Evolutionary conservation across 2,888 invertebrate species (phyloP), one percentile per base, ranked within the genome.

Genomic region (Cephus pygmeus): DNA sequence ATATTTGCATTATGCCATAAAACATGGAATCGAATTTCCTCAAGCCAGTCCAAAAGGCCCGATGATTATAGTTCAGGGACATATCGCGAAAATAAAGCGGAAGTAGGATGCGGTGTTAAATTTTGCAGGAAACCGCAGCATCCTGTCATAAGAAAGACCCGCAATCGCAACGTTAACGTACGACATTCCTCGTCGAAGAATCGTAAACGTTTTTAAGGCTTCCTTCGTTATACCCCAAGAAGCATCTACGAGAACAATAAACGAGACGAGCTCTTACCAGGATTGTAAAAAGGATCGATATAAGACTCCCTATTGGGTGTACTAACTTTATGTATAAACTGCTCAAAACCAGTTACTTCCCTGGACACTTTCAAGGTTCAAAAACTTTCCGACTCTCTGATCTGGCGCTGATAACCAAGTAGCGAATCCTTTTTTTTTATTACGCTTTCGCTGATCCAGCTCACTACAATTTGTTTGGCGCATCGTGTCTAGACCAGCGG

Each of bases 381-480:
- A 56, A 56, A 56, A 56, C 56, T 56, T 56, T 56, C 23, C 6
- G 2, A 23, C 56, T 23, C 23, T 56, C 23, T 23, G 56, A 15
- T 56, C 56, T 23, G 23, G 56, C 56, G 23, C 9, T 23, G 56
- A 56, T 56, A 56, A 9, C 56, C 23, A 40, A 40, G 40, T 2
- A 56, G 56, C 23, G 9, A 23, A 56, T 56, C 56, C 33, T 31
- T 4, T 56, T 56, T 40, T 40, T 23, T 23, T 69, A 69, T 76
- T 76, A 76, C 75, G 12, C 71, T 77, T 76, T 23, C 73, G 77
- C 76, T 69, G 76, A 77, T 77, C 77, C 76, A 71, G 35, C 69
- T 68, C 76, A 73, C 34, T 69, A 81, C 78, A 82, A 84, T 84
- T 84, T 83, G 81, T 83, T 80, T 77, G 78, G 76, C 79, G 76